Conservation (phyloP, 2,888 invertebrate species). For the Anticlea derivata region DNA sequence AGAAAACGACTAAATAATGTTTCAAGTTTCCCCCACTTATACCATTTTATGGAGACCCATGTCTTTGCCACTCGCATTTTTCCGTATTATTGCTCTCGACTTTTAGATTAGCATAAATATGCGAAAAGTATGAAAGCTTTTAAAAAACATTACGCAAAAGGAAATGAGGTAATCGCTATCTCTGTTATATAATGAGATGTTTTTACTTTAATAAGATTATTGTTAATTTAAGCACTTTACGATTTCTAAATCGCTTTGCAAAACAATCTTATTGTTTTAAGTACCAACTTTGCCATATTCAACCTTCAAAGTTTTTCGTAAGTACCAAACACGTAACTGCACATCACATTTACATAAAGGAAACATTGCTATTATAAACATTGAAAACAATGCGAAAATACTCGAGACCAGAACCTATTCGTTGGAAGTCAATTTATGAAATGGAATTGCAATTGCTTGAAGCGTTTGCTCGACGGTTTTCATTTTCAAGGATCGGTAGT, state of each 20-base stretch:
- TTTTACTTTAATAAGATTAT: constrained; percentile 40
- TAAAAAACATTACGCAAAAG: constrained; percentile 56
- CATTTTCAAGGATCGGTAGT: constrained; percentile 33
- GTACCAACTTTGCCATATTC: constrained; percentile 24
- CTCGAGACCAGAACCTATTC: constrained; percentile 30
- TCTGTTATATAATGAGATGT: constrained; percentile 46
- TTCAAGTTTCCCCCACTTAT: constrained; percentile 60
- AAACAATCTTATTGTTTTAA: constrained; percentile 15
- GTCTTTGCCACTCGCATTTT: constrained; percentile 56
- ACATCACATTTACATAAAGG: constrained; percentile 34
- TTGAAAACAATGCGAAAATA: constrained; percentile 28
- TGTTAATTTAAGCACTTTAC: constrained; percentile 34
- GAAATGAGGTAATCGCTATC: constrained; percentile 51
- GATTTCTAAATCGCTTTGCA: constrained; percentile 13
- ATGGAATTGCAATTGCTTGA: constrained; percentile 43
- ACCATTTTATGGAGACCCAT: constrained; percentile 58
- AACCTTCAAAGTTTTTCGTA: constrained; percentile 20
- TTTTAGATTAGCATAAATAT: constrained; percentile 63
- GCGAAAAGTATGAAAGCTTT: constrained; percentile 60
- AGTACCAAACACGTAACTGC: constrained; percentile 27
- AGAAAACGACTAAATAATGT: constrained; percentile 60
- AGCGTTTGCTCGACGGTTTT: constrained; percentile 34
- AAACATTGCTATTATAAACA: constrained; percentile 39
- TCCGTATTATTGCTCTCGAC: constrained; percentile 59
- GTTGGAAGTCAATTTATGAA: constrained; percentile 48